These are phyloP conservation scores for Hypotaenidia okinawae DNA, from an alignment of 2,797 vertebrate species.

Conservation along the genomic window DNA sequence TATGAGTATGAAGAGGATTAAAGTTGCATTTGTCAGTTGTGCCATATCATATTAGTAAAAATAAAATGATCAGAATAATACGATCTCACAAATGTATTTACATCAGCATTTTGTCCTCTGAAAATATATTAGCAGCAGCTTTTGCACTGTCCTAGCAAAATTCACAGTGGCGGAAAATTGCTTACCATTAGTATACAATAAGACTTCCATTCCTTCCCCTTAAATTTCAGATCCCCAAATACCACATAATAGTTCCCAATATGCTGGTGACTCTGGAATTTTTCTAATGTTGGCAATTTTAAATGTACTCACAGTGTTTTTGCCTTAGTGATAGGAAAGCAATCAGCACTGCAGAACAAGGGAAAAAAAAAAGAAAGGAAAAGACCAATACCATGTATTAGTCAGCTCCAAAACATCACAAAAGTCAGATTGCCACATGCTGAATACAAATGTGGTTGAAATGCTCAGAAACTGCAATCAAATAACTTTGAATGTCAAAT, in stretches of 20 bases:
- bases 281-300: slow-evolving; percentile 43
- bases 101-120: slow-evolving; percentile 10
- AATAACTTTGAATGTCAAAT: slow-evolving; percentile 75
- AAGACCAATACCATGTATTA: slow-evolving; percentile 24
- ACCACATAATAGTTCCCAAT: neutral
- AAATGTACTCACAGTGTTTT: neutral
- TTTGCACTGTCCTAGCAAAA: neutral
- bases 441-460: slow-evolving; percentile 64
- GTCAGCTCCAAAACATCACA: slow-evolving; percentile 39
- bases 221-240: slow-evolving; percentile 18
- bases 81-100: neutral
- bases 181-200: neutral
- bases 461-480: slow-evolving; percentile 59
- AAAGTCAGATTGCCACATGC: slow-evolving; percentile 48
- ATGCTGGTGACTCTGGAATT: slow-evolving; percentile 19
- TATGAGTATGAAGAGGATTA: neutral
- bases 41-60: neutral
- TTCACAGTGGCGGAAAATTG: neutral
- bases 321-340: slow-evolving; percentile 53
- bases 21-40: neutral
- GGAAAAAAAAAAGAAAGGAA: neutral
- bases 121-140: neutral
- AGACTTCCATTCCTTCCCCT: neutral
- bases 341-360: slow-evolving; percentile 31
- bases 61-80: neutral